Evolutionary conservation across 2,113 vertebrate genomes (phyloP).

Genomic region (Chaetodon auriga): DNA sequence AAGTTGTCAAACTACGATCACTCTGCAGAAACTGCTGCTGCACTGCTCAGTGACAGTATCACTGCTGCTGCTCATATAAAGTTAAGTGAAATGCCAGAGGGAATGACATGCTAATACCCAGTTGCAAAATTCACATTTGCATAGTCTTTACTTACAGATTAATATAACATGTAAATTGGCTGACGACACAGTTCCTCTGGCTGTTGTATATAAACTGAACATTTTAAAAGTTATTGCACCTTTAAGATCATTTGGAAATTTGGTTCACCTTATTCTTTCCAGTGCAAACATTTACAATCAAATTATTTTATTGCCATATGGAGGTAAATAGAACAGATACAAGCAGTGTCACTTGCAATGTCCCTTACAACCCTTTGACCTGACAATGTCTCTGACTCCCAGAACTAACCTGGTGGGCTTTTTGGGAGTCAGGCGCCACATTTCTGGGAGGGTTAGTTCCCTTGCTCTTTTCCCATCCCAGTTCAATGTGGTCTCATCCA

Average conservation of each 20-base stretch:
- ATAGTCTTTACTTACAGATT: slow-evolving; percentile 2
- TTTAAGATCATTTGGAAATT: background rate
- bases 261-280: background rate
- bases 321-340: background rate
- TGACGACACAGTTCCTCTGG: background rate
- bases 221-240: background rate
- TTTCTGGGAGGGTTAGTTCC: slow-evolving; percentile 84
- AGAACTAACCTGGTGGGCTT: slow-evolving; percentile 80
- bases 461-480: slow-evolving; percentile 82
- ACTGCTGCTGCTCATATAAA: background rate
- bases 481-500: slow-evolving; percentile 91
- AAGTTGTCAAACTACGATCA: background rate
- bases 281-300: background rate
- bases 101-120: slow-evolving; percentile 1
- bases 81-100: background rate
- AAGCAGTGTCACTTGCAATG: background rate
- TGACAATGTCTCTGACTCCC: slow-evolving; percentile 57
- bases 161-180: background rate
- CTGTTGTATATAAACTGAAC: background rate
- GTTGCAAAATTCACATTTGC: background rate
- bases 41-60: slow-evolving; percentile 1
- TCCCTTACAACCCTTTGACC: background rate
- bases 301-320: background rate
- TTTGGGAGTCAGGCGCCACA: slow-evolving; percentile 81
- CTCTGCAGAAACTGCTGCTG: background rate